Percentiles rank a stretch among this genome's conserved stretches.
Conservation (phyloP, 2,113 vertebrate species). For the Myxocyprinus asiaticus region DNA sequence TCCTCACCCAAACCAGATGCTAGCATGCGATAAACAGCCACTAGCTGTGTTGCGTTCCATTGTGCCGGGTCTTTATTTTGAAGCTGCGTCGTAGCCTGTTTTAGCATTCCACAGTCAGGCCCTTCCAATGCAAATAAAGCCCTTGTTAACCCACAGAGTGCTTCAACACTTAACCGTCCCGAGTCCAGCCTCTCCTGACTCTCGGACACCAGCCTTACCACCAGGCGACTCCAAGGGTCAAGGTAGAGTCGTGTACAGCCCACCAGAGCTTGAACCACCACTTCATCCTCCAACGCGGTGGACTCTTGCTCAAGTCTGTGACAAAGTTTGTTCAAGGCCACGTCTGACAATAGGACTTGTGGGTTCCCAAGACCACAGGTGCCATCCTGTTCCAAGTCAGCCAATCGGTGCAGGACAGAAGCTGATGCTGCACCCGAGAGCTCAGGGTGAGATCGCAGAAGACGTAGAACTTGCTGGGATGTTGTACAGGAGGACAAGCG, state of each 20-base stretch:
- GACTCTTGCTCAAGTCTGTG: constrained; percentile 77
- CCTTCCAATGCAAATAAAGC: constrained; percentile 76
- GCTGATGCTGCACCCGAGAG: constrained; percentile 78
- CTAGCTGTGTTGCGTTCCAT: constrained; percentile 75
- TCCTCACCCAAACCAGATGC: constrained; percentile 59
- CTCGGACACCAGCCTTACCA: constrained; percentile 79
- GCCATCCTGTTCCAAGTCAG: constrained; percentile 75
- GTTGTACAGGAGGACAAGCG: constrained; percentile 68
- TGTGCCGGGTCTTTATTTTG: constrained; percentile 63
- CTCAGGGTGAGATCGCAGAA: constrained; percentile 67
- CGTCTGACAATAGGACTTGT: constrained; percentile 70
- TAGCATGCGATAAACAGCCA: constrained; percentile 77
- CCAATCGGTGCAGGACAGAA: constrained; percentile 78
- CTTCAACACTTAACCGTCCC: constrained; percentile 64
- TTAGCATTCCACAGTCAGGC: constrained; percentile 57
- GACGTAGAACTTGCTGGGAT: constrained; percentile 74
- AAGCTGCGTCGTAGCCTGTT: constrained; percentile 73
- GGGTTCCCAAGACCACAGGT: constrained; percentile 62
- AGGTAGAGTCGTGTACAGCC: constrained; percentile 77
- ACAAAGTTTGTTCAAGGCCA: constrained; percentile 77
- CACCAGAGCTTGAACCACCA: constrained; percentile 76
- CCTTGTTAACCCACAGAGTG: constrained; percentile 80
- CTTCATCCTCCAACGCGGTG: constrained; percentile 67
- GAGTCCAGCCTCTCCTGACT: constrained; percentile 73
- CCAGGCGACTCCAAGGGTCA: constrained; percentile 76